Evolutionary conservation across 2,113 vertebrate genomes (phyloP).

Genomic region (Silurus glanis): DNA sequence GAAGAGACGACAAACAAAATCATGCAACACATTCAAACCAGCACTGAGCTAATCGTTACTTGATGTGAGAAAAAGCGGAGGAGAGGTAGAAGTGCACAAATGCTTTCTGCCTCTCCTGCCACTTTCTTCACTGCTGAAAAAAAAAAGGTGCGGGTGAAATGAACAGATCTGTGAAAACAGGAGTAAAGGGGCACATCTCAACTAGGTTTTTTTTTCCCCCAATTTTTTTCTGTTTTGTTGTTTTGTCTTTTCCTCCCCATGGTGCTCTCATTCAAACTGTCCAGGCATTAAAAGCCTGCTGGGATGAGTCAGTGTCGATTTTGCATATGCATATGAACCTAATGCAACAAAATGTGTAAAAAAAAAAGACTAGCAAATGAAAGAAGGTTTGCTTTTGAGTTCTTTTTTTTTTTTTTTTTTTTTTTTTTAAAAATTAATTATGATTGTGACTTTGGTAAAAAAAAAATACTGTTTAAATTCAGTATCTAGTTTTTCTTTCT

Average conservation of each 20-base stretch:
- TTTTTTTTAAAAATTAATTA: conserved; percentile 16
- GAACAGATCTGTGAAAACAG: conserved; percentile 27
- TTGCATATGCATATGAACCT: conserved; percentile 30
- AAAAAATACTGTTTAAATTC: conserved; percentile 30
- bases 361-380: background rate
- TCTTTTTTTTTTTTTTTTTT: background rate
- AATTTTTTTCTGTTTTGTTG: background rate
- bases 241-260: conserved; percentile 31
- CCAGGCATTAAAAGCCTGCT: conserved; percentile 31
- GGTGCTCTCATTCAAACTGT: conserved; percentile 38
- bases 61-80: conserved; percentile 18
- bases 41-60: conserved; percentile 41
- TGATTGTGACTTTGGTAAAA: conserved; percentile 20
- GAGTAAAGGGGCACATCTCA: conserved; percentile 33
- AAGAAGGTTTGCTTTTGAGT: background rate
- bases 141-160: background rate
- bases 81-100: conserved; percentile 2
- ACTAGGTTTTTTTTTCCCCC: background rate
- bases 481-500: conserved; percentile 12
- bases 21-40: conserved; percentile 36
- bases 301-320: background rate
- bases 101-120: background rate
- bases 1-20: conserved; percentile 16
- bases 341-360: background rate
- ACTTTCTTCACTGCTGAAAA: conserved; percentile 4